Evolutionary conservation across 2,113 vertebrate species (phyloP).

Genomic region (Chloropsis cyanopogon): DNA sequence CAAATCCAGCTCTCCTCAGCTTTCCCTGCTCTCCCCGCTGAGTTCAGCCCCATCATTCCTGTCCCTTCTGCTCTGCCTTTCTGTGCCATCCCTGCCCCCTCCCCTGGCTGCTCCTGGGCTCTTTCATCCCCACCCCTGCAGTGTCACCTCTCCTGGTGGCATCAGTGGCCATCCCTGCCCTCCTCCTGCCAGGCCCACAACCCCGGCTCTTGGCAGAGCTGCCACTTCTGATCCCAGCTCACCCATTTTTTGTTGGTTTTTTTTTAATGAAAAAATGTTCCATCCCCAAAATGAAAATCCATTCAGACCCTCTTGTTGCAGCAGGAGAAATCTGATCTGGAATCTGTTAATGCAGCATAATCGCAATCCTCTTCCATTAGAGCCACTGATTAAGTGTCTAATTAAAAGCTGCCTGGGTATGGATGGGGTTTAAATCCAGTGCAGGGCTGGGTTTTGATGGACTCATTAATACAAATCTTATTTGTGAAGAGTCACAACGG

Average conservation of each 20-base stretch:
- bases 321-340: not conserved
- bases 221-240: not conserved
- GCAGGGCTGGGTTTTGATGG: not conserved
- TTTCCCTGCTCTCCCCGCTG: not conserved
- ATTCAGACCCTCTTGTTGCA: not conserved
- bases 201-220: not conserved
- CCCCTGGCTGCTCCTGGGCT: not conserved
- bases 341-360: not conserved
- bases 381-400: constrained; percentile 13
- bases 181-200: not conserved
- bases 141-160: not conserved
- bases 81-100: not conserved
- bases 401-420: not conserved
- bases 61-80: not conserved
- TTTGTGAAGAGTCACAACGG: not conserved
- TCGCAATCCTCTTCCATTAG: not conserved
- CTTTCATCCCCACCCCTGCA: not conserved
- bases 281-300: not conserved
- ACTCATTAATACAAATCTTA: not conserved
- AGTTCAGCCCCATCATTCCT: constrained; percentile 43
- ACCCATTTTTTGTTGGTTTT: not conserved
- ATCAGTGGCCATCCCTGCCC: not conserved
- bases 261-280: not conserved
- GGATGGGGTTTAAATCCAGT: not conserved
- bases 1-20: not conserved